Evolutionary conservation across 2,888 invertebrate species (phyloP).

Genomic region (Dasypogon diadema): DNA sequence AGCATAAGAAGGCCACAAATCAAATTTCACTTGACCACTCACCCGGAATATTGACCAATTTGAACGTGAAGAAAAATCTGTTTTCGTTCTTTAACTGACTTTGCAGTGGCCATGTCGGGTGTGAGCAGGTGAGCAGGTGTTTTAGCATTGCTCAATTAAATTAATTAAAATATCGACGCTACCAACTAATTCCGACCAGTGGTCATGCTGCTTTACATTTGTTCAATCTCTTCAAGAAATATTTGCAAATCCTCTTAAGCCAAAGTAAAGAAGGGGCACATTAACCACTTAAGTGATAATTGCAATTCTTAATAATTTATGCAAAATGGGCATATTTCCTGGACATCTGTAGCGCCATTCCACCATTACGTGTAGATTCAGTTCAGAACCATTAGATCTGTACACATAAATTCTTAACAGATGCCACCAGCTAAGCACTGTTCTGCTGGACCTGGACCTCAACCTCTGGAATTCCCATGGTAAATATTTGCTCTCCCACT

Average conservation of each 20-base stretch:
- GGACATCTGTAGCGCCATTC: background rate
- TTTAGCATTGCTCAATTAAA: too few species aligned
- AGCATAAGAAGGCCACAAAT: too few species aligned
- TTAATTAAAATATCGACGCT: background rate
- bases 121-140: too few species aligned
- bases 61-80: too few species aligned
- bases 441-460: background rate
- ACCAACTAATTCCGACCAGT: background rate
- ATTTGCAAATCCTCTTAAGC: constrained; percentile 13
- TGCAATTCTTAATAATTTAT: constrained; percentile 15
- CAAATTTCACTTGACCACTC: background rate
- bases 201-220: background rate
- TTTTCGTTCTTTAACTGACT: too few species aligned
- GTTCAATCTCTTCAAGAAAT: constrained; percentile 1
- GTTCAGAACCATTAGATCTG: background rate
- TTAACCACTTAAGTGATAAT: constrained; percentile 7
- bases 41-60: too few species aligned
- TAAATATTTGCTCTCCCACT: constrained; percentile 1
- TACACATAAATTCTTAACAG: background rate
- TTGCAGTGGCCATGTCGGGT: too few species aligned
- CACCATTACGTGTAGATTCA: background rate
- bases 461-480: background rate
- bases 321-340: background rate
- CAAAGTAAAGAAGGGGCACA: background rate
- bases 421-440: background rate